These are phyloP conservation scores for Euplagia quadripunctaria DNA, from an alignment of 2,888 invertebrate species.

Conservation along the genomic window DNA sequence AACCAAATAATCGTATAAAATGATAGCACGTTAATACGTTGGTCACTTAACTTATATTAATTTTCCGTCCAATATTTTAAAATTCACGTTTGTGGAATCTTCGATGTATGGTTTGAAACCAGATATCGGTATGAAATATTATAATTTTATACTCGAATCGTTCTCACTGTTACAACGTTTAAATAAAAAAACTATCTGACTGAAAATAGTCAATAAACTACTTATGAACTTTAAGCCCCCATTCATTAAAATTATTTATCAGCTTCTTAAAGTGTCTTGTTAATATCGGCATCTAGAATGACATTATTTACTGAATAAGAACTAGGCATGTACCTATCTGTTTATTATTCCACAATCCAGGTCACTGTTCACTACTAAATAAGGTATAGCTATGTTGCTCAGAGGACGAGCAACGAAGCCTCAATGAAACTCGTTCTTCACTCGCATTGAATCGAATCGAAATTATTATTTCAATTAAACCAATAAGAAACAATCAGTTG, in stretches of 20 bases:
- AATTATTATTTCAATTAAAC: background rate
- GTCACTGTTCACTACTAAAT: slow-evolving; percentile 32
- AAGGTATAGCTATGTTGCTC: slow-evolving; percentile 25
- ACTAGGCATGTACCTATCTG: background rate
- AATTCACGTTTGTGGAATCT: too few species aligned
- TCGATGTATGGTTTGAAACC: too few species aligned
- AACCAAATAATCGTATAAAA: too few species aligned
- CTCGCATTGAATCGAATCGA: background rate
- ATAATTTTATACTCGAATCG: too few species aligned
- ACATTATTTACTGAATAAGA: slow-evolving; percentile 29
- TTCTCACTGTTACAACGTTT: background rate
- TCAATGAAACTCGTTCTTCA: slow-evolving; percentile 29
- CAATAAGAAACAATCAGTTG: background rate
- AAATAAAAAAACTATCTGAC: background rate
- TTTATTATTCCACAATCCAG: slow-evolving; percentile 46
- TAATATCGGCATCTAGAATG: slow-evolving; percentile 27
- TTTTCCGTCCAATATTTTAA: too few species aligned
- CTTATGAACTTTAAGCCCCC: too few species aligned
- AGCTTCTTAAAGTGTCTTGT: background rate
- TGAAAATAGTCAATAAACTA: background rate
- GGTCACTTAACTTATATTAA: too few species aligned
- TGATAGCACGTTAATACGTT: too few species aligned
- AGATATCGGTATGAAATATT: too few species aligned
- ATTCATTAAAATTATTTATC: background rate
- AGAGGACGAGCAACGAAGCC: slow-evolving; percentile 15